phyloP scores from a whole-genome alignment of 2,888 invertebrate species.

The Trichogramma evanescens region DNA sequence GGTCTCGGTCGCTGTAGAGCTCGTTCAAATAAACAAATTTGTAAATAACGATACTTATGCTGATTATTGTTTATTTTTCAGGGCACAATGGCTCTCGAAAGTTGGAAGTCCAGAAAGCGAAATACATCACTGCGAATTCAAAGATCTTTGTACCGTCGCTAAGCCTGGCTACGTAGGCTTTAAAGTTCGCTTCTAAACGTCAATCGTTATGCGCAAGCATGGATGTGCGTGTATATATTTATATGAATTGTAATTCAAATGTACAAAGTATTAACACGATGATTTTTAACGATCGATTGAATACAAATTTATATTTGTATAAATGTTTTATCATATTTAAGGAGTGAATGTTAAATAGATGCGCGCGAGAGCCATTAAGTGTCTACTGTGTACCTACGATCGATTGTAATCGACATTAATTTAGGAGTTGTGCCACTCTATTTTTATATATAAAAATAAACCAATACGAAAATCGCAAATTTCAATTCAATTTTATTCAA shows the following conservation, averaged over 20 bases:
- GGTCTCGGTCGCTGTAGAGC: neutral
- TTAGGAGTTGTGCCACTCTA: conserved; percentile 9
- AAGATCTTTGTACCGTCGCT: conserved; percentile 71
- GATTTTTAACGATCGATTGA: too few species aligned
- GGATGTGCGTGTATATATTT: too few species aligned
- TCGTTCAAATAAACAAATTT: neutral
- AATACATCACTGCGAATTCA: conserved; percentile 74
- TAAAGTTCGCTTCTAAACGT: conserved; percentile 67
- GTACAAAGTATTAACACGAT: too few species aligned
- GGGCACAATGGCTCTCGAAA: conserved; percentile 75
- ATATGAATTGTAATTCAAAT: too few species aligned
- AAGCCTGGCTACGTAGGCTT: conserved; percentile 66
- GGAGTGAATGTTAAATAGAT: too few species aligned
- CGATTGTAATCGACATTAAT: conserved; percentile 8
- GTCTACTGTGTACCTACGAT: neutral
- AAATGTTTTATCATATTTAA: too few species aligned
- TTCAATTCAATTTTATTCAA: neutral
- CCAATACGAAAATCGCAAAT: conserved; percentile 7
- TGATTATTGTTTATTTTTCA: conserved; percentile 41
- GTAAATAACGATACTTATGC: too few species aligned
- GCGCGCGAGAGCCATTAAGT: too few species aligned
- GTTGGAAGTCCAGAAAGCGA: conserved; percentile 79
- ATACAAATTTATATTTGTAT: too few species aligned
- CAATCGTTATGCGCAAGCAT: neutral
- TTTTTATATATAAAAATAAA: conserved; percentile 18